phyloP scores from a whole-genome alignment of 1,140 invertebrate genomes.

The Glomeris maerens region DNA sequence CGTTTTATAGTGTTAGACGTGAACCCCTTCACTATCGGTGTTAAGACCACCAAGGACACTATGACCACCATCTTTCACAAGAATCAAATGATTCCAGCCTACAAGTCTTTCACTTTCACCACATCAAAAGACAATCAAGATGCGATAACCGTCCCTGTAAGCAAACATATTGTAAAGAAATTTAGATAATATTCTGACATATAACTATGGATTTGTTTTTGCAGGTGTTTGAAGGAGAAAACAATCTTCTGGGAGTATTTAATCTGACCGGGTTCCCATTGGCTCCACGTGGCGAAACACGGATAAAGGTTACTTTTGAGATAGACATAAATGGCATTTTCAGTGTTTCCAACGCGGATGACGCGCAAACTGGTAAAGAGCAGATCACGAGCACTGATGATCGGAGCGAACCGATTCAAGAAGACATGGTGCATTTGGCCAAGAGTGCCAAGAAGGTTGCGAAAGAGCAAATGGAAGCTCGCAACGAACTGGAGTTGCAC shows the following conservation, averaged over 20 bases:
- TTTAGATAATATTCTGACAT: background rate
- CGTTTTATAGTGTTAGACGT: constrained; percentile 95
- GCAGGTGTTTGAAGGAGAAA: constrained; percentile 87
- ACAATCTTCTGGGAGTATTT: constrained; percentile 93
- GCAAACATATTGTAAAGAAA: no score
- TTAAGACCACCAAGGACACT: constrained; percentile 97
- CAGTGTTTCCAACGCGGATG: constrained; percentile 88
- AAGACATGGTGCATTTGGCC: constrained; percentile 98
- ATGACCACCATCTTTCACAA: constrained; percentile 98
- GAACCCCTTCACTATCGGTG: constrained; percentile 95
- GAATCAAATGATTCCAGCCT: constrained; percentile 99
- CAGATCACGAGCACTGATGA: constrained; percentile 99
- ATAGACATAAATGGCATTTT: constrained; percentile 98
- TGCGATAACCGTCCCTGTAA: constrained; percentile 93
- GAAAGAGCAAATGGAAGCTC: constrained; percentile 90
- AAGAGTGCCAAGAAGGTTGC: constrained; percentile 97
- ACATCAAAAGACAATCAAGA: constrained; percentile 98
- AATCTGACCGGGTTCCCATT: constrained; percentile 96
- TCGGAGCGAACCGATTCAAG: constrained; percentile 88
- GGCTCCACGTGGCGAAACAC: constrained; percentile 92
- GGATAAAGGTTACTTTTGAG: constrained; percentile 98
- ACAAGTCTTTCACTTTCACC: constrained; percentile 98
- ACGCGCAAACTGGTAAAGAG: constrained; percentile 94
- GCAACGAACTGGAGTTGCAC: constrained; percentile 91
- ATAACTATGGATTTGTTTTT: no score